Percentiles rank a stretch among this genome's conserved stretches.
Conservation (phyloP, 2,797 vertebrate species). For the Spinibarbus caldwelli region DNA sequence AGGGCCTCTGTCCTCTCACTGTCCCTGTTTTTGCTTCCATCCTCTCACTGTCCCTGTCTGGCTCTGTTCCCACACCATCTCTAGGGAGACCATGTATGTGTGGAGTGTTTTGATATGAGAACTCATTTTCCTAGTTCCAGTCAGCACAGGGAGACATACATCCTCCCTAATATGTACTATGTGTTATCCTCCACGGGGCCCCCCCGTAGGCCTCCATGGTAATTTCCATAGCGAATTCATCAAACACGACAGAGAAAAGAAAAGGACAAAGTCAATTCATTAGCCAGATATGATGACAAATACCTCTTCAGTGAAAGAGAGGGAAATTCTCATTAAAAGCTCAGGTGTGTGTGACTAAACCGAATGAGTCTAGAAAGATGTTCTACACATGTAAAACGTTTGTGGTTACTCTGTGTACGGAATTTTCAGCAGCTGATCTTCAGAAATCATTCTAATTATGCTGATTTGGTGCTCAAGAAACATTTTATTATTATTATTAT, state of each 20-base stretch:
- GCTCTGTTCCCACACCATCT: conserved; percentile 28
- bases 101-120: conserved; percentile 34
- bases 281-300: conserved; percentile 38
- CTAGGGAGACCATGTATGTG: conserved; percentile 10
- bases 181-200: conserved; percentile 20
- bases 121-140: conserved; percentile 22
- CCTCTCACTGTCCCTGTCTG: background rate
- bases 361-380: background rate
- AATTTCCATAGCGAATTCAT: conserved; percentile 45
- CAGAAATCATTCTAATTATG: background rate
- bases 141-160: conserved; percentile 8
- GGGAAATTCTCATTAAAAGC: conserved; percentile 26
- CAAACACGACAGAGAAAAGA: conserved; percentile 22
- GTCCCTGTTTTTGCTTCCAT: background rate
- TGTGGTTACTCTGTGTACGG: background rate
- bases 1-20: conserved; percentile 5
- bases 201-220: background rate
- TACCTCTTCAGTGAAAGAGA: conserved; percentile 1
- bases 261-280: conserved; percentile 47
- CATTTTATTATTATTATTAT: background rate
- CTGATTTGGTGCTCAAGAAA: background rate
- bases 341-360: conserved; percentile 12
- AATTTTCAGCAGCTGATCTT: background rate
- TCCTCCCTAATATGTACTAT: conserved; percentile 31
- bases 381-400: background rate